A percentile compares a stretch with the other conserved stretches of the same genome.
Conservation (phyloP, 2,797 vertebrate species). For the Takifugu rubripes region DNA sequence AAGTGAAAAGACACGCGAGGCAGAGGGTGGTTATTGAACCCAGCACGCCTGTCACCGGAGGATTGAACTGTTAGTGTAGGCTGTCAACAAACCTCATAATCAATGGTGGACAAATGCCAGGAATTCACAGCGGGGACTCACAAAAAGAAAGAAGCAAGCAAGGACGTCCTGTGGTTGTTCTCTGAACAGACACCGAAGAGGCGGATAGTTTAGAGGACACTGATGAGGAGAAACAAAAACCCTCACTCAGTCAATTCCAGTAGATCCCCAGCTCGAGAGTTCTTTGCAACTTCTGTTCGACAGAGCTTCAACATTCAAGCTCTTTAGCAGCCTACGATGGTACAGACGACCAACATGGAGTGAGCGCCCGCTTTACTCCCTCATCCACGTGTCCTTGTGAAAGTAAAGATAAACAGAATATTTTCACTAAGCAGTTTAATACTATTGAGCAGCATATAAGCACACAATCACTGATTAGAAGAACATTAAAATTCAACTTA, state of each 20-base stretch:
- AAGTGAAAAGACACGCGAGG: conserved; percentile 40
- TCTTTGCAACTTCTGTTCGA: conserved; percentile 12
- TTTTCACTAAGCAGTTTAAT: too few species aligned
- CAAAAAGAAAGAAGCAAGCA: conserved; percentile 40
- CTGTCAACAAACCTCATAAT: conserved; percentile 60
- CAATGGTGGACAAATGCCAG: conserved; percentile 56
- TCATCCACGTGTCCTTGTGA: too few species aligned
- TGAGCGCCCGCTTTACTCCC: too few species aligned
- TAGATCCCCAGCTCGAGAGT: conserved; percentile 8
- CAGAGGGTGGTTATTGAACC: conserved; percentile 59
- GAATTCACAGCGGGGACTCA: conserved; percentile 31
- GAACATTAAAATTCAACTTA: too few species aligned
- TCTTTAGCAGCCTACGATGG: conserved; percentile 35
- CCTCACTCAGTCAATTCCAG: conserved; percentile 13
- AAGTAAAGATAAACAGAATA: too few species aligned
- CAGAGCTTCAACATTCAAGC: conserved; percentile 17
- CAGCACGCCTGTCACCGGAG: conserved; percentile 40
- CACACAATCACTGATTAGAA: too few species aligned
- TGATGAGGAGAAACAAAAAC: conserved; percentile 25
- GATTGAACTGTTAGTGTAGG: conserved; percentile 48
- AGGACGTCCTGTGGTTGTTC: conserved; percentile 10
- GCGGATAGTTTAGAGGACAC: conserved; percentile 18
- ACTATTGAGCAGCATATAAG: too few species aligned
- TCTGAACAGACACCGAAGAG: conserved; percentile 33
- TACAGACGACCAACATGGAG: conserved; percentile 10